phyloP scores from a whole-genome alignment of 2,113 vertebrate species.

The Neogobius melanostomus region DNA sequence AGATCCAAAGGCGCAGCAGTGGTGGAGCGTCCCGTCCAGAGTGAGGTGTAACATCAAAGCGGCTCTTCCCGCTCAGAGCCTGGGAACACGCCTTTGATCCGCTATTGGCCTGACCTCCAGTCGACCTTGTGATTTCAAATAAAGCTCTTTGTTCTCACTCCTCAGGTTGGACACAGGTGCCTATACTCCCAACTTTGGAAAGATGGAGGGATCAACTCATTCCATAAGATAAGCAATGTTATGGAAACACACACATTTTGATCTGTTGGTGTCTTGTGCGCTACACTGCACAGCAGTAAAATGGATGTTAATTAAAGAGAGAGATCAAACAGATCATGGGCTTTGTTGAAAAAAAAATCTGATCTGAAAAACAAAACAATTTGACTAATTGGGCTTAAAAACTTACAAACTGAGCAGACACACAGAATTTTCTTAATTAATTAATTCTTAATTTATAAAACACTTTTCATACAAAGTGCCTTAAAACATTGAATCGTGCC shows the following conservation, averaged over 20 bases:
- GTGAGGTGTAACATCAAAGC: constrained; percentile 72
- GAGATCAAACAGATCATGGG: no score
- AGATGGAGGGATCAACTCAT: constrained; percentile 2
- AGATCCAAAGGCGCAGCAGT: constrained; percentile 54
- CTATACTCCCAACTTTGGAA: constrained; percentile 39
- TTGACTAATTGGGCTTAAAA: no score
- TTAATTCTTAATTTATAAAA: no score
- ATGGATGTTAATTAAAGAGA: no score
- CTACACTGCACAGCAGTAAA: no score
- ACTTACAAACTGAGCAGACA: no score
- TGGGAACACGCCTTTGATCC: constrained; percentile 74
- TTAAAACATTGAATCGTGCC: no score
- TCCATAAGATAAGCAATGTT: neutral
- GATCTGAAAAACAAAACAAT: no score
- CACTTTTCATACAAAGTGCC: no score
- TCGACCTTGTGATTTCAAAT: constrained; percentile 67
- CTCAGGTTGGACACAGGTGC: constrained; percentile 42
- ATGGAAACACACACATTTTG: neutral
- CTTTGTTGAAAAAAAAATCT: no score
- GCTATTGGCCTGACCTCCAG: constrained; percentile 70
- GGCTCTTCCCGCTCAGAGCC: constrained; percentile 52
- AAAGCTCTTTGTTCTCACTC: constrained; percentile 66
- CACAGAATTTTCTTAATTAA: no score
- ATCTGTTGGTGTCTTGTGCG: neutral
- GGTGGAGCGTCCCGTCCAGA: constrained; percentile 65